phyloP scores from a whole-genome alignment of 1,140 invertebrate species.

The Bombus pascuorum region DNA sequence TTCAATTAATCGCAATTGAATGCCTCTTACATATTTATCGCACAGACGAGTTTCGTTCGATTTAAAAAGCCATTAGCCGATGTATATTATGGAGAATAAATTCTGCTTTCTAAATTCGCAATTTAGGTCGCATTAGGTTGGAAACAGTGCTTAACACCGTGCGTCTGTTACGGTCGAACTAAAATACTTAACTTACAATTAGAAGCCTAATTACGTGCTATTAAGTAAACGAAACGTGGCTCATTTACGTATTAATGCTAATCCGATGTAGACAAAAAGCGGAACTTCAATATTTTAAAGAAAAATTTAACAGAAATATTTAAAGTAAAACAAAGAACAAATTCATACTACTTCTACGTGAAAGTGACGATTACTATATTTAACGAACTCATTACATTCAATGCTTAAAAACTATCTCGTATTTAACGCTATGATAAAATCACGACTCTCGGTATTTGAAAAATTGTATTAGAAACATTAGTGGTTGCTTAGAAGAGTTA shows the following conservation, averaged over 20 bases:
- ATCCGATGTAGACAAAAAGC: background rate
- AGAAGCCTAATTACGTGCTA: slow-evolving; percentile 11
- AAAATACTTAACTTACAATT: slow-evolving; percentile 36
- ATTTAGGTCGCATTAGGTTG: slow-evolving; percentile 27
- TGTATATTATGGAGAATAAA: no score
- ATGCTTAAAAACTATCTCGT: background rate
- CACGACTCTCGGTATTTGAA: no score
- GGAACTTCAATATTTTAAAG: no score
- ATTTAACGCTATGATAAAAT: no score
- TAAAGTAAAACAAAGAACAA: background rate
- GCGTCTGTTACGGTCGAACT: background rate
- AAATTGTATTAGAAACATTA: no score
- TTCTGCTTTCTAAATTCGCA: background rate
- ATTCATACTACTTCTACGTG: background rate
- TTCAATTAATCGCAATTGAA: background rate
- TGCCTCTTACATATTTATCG: background rate
- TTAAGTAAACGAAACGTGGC: background rate
- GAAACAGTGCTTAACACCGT: background rate
- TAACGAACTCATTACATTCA: background rate
- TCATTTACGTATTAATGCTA: background rate
- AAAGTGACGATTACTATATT: background rate
- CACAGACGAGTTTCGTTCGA: no score
- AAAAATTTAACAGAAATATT: background rate
- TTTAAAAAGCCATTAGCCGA: background rate
- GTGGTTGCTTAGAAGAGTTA: no score